These are phyloP conservation scores for Hippocampus comes DNA, from an alignment of 2,113 vertebrate species.

Conservation along the genomic window DNA sequence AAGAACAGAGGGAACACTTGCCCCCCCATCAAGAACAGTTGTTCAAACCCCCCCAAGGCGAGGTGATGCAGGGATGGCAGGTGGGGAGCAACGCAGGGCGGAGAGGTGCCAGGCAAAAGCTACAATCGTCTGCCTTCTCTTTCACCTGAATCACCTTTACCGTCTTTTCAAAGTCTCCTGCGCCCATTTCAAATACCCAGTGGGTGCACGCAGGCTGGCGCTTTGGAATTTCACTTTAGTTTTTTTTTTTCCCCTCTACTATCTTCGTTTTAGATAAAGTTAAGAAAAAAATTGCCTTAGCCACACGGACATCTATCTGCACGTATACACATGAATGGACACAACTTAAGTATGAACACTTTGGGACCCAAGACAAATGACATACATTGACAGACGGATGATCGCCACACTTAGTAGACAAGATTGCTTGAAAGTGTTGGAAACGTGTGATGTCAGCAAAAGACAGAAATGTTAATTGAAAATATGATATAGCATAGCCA, in stretches of 20 bases:
- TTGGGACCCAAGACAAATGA: not conserved
- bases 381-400: too few relatives aligned
- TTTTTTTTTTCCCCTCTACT: conserved; percentile 1
- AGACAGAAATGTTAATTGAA: too few relatives aligned
- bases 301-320: not conserved
- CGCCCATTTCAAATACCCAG: conserved; percentile 52
- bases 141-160: conserved; percentile 64
- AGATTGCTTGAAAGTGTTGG: not conserved
- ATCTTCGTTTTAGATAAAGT: conserved; percentile 53
- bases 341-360: not conserved
- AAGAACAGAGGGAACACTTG: conserved; percentile 73
- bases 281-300: conserved; percentile 45
- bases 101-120: conserved; percentile 60
- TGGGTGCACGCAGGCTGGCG: conserved; percentile 53
- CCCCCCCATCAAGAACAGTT: conserved; percentile 70
- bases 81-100: conserved; percentile 53
- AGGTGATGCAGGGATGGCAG: conserved; percentile 66
- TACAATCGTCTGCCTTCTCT: conserved; percentile 59
- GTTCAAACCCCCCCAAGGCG: conserved; percentile 65
- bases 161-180: conserved; percentile 62
- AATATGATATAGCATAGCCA: too few relatives aligned
- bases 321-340: not conserved
- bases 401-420: too few relatives aligned
- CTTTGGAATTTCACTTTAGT: conserved; percentile 8
- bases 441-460: not conserved